Evolutionary conservation across 2,888 invertebrate species (phyloP).

Genomic region (Poecilus cupreus): DNA sequence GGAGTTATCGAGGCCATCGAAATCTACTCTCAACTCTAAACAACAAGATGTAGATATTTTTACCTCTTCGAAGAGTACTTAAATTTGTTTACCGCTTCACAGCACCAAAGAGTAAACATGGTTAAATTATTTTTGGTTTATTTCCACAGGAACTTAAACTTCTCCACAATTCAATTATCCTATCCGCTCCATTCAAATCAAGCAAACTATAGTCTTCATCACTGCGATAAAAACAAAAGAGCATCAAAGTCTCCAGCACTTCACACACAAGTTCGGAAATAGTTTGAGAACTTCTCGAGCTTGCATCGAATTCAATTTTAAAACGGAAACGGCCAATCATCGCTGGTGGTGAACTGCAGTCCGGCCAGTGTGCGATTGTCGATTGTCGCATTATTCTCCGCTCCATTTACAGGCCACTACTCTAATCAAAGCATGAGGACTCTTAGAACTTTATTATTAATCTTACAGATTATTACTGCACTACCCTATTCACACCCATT

Average conservation of each 20-base stretch:
- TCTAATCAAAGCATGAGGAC: no score
- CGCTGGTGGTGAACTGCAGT: background rate
- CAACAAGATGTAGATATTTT: no score
- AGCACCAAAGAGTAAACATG: no score
- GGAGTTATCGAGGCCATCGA: background rate
- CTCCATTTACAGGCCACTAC: background rate
- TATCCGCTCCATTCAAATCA: background rate
- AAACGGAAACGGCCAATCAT: slow-evolving; percentile 43
- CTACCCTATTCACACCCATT: no score
- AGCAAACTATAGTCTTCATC: background rate
- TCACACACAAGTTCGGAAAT: slow-evolving; percentile 23
- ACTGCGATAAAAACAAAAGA: background rate
- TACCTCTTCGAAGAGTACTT: no score
- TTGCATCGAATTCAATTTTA: slow-evolving; percentile 42
- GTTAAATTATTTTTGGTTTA: no score
- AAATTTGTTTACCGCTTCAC: no score
- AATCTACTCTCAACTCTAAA: no score
- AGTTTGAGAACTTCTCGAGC: slow-evolving; percentile 28
- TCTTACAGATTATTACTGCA: no score
- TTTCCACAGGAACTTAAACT: background rate
- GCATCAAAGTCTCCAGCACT: background rate
- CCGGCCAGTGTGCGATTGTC: background rate
- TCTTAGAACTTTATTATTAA: no score
- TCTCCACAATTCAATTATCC: slow-evolving; percentile 4
- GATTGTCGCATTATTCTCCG: slow-evolving; percentile 17